Percentiles rank a stretch among this genome's conserved stretches.
Evolutionary conservation across 1,140 invertebrate genomes (phyloP).

Genomic region (Drosophila guanche): DNA sequence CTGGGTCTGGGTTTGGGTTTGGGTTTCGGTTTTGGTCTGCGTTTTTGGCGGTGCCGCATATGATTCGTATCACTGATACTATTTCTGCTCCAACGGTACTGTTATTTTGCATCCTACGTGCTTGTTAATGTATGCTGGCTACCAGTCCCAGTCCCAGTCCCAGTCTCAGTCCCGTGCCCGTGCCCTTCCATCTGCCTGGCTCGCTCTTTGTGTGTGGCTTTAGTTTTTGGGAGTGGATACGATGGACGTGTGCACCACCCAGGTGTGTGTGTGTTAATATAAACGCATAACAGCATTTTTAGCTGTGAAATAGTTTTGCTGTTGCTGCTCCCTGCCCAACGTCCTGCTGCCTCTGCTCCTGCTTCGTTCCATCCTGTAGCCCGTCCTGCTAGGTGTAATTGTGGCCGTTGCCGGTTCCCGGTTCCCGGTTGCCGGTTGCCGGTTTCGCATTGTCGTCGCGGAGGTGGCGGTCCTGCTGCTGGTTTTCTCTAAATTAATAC

Average conservation of each 20-base stretch:
- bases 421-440: constrained; percentile 54
- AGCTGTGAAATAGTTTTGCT: constrained; percentile 75
- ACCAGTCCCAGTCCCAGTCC: constrained; percentile 7
- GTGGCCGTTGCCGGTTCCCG: constrained; percentile 58
- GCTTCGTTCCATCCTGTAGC: constrained; percentile 23
- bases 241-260: constrained; percentile 4
- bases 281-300: constrained; percentile 79
- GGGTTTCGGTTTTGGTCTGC: constrained; percentile 33
- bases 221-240: constrained; percentile 7
- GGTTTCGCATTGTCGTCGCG: constrained; percentile 28
- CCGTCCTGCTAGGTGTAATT: constrained; percentile 41
- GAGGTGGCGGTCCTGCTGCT: constrained; percentile 8
- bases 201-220: constrained; percentile 9
- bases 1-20: not conserved
- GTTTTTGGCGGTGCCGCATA: constrained; percentile 67
- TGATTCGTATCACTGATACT: constrained; percentile 76
- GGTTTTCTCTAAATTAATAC: constrained; percentile 73
- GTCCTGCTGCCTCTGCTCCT: constrained; percentile 17
- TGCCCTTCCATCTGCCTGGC: constrained; percentile 2
- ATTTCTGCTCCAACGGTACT: constrained; percentile 74
- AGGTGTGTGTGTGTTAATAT: constrained; percentile 69
- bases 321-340: constrained; percentile 34
- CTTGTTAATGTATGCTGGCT: constrained; percentile 70
- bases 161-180: not conserved
- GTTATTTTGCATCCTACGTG: constrained; percentile 79